These are phyloP conservation scores for Anodontia alba DNA, from an alignment of 2,888 invertebrate genomes.

Conservation along the genomic window DNA sequence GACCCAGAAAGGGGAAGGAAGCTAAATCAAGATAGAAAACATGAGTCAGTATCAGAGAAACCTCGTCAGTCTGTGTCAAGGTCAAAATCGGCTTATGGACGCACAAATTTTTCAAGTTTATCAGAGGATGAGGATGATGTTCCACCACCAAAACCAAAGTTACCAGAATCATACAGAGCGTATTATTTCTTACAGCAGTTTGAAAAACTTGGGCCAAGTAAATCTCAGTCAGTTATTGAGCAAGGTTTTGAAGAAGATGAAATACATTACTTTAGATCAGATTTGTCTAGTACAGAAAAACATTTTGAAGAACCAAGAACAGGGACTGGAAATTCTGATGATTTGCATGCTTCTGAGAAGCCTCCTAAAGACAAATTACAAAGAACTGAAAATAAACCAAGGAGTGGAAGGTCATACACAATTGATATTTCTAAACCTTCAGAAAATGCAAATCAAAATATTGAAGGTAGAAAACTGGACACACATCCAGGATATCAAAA, in stretches of 20 bases:
- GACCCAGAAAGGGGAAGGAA: slow-evolving; percentile 7
- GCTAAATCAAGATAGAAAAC: neutral
- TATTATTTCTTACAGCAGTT: slow-evolving; percentile 22
- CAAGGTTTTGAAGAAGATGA: neutral
- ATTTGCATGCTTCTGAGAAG: neutral
- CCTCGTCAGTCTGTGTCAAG: slow-evolving; percentile 10
- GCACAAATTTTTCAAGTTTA: neutral
- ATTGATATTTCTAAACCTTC: too few species aligned
- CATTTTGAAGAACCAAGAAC: neutral
- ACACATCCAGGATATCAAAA: neutral
- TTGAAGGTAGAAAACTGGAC: neutral
- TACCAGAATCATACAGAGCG: slow-evolving; percentile 37
- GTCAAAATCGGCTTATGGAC: slow-evolving; percentile 17
- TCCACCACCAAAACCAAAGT: slow-evolving; percentile 40
- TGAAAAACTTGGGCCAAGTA: neutral
- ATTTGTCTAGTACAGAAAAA: neutral
- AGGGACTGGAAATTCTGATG: neutral
- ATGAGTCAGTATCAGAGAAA: neutral
- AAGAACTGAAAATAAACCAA: neutral
- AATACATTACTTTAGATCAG: neutral
- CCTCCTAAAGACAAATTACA: neutral
- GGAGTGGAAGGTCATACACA: too few species aligned
- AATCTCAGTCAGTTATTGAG: neutral
- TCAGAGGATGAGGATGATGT: slow-evolving; percentile 13
- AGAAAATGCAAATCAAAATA: neutral